These are phyloP conservation scores for Andinoacara biseriatus DNA, from an alignment of 2,113 vertebrate genomes.

Conservation along the genomic window DNA sequence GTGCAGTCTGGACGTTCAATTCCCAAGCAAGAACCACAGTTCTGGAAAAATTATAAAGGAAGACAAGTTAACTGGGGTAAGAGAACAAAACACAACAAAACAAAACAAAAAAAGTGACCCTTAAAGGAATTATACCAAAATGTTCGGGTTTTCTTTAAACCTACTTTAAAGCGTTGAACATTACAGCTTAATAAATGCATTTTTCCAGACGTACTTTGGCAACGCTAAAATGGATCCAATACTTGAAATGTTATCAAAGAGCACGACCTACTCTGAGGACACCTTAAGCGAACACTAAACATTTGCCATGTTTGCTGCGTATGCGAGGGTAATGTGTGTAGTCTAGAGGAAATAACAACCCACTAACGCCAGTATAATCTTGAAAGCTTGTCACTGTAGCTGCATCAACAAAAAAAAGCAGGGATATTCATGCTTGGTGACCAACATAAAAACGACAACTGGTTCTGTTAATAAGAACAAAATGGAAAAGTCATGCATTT, in stretches of 20 bases:
- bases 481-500: not conserved
- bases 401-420: not conserved
- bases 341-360: not conserved
- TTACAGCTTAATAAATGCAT: too few relatives aligned
- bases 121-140: too few relatives aligned
- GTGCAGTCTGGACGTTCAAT: not conserved
- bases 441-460: not conserved
- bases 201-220: too few relatives aligned
- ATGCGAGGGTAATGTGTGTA: not conserved
- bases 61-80: not conserved
- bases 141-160: too few relatives aligned
- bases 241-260: too few relatives aligned
- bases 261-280: not conserved
- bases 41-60: slow-evolving; percentile 16
- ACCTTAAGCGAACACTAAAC: not conserved
- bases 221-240: too few relatives aligned
- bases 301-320: not conserved
- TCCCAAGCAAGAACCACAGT: slow-evolving; percentile 14
- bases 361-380: not conserved
- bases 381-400: too few relatives aligned
- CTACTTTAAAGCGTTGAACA: too few relatives aligned
- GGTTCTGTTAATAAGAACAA: not conserved
- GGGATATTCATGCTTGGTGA: not conserved
- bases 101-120: too few relatives aligned
- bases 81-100: not conserved